Evolutionary conservation across 1,140 invertebrate species (phyloP), one percentile per base, ranked within the genome.

Genomic region (Nephila pilipes): DNA sequence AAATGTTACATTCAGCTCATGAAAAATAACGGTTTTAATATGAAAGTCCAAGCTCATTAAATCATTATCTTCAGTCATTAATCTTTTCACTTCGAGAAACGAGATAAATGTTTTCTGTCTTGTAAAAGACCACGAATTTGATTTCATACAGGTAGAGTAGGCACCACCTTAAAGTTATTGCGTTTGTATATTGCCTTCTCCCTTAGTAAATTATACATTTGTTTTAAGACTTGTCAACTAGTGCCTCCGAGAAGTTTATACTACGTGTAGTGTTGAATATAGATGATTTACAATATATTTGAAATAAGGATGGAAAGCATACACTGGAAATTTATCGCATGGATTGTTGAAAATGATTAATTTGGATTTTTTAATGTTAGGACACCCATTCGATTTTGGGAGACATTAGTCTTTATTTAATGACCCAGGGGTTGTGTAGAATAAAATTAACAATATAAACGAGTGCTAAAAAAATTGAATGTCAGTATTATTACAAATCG

Each of bases 181-280:
- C 22, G 25, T 25, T 25, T 25, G 63, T 65, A 65, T 65, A 65
- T 65, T 65, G 1, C 46, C 6, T 46, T 6, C 46, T 10, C 20
- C 32, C 32, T 69, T 29, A 36, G 18, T 75, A 14, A 65, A 8
- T 25, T 65, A 25, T 25, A 75, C 69, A 29, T 16, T 6, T 36
- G 14, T 75, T 75, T 75, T 75, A 16, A 32, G 25, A 75, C 69
- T 75, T 75, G 36, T 75, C 69, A 75, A 75, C 36, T 75, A 75
- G 2, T 18, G 32, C 25, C 69, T 32, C 5, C 69, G 0, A 32
- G 69, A 16, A 32, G 32, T 18, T 46, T 10, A 75, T 75, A 32
- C 16, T 5, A 75, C 69, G 16, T 29, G 69, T 3, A 75, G 69
- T 14, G 12, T 32, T 16, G 3, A 18, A 18, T 75, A 18, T 29